Conservation (phyloP, 2,113 vertebrate species). For the Potamarius usumacintae region DNA sequence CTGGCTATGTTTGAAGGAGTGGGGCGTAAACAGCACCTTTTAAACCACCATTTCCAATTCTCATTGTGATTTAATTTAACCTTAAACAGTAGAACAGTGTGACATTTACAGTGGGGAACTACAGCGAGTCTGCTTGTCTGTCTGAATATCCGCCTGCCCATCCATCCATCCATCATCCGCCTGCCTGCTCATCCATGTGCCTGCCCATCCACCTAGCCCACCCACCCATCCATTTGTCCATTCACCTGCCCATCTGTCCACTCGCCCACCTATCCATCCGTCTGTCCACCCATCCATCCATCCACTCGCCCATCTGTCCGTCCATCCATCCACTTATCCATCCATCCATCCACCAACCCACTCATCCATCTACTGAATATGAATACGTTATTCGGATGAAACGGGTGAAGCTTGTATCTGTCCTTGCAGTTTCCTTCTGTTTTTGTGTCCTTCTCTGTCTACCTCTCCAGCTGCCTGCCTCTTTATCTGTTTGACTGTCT, state of each 20-base stretch:
- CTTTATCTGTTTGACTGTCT: background rate
- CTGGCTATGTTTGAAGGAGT: background rate
- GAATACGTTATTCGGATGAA: background rate
- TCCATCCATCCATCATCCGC: background rate
- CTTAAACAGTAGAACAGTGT: background rate
- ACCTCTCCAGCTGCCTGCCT: background rate
- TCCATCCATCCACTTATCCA: background rate
- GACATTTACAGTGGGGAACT: background rate
- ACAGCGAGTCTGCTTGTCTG: background rate
- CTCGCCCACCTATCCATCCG: background rate
- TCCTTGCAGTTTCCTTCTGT: background rate
- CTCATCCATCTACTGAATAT: background rate
- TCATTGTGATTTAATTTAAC: background rate
- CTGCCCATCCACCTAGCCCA: too few species aligned
- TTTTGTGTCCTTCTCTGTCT: background rate
- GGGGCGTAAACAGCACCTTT: background rate
- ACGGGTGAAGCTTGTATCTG: background rate
- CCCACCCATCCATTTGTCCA: too few species aligned
- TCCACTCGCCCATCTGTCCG: background rate
- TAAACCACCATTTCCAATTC: background rate
- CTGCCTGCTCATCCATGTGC: too few species aligned
- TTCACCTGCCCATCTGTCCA: background rate
- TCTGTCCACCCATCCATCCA: background rate
- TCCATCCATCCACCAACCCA: background rate
- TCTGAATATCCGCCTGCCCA: background rate